Conservation (phyloP, 2,797 vertebrate species). For the Syngnathus rostellatus region DNA sequence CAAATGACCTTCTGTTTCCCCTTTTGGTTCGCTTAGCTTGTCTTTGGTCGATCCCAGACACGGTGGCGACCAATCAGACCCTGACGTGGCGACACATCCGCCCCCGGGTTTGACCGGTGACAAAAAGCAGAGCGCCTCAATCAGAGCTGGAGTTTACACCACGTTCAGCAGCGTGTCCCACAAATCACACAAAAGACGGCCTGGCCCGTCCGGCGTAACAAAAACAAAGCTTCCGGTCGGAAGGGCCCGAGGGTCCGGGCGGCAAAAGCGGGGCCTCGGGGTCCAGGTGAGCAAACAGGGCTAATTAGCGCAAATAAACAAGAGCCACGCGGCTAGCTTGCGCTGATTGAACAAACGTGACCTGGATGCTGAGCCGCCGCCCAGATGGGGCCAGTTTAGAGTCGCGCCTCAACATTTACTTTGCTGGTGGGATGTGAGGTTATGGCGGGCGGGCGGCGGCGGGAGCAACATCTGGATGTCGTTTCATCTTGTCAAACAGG, state of each 20-base stretch:
- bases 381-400: constrained; percentile 30
- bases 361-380: constrained; percentile 19
- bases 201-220: constrained; percentile 14
- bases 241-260: constrained; percentile 12
- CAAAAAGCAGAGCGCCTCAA: constrained; percentile 32
- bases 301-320: constrained; percentile 71
- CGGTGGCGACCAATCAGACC: constrained; percentile 17
- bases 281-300: constrained; percentile 66
- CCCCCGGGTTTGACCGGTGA: constrained; percentile 3
- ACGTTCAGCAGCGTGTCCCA: constrained; percentile 22
- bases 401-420: constrained; percentile 58
- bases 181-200: constrained; percentile 15
- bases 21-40: neutral
- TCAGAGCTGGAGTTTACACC: constrained; percentile 41
- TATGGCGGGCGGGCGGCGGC: neutral
- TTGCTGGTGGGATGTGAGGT: constrained; percentile 11
- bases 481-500: constrained; percentile 23
- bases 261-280: neutral
- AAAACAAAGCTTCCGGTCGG: constrained; percentile 52
- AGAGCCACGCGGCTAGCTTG: constrained; percentile 25
- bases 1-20: neutral
- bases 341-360: constrained; percentile 46
- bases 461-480: constrained; percentile 32
- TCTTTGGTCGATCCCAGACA: neutral
- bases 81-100: neutral